Conservation (phyloP, 2,113 vertebrate species). For the Cisticola juncidis region DNA sequence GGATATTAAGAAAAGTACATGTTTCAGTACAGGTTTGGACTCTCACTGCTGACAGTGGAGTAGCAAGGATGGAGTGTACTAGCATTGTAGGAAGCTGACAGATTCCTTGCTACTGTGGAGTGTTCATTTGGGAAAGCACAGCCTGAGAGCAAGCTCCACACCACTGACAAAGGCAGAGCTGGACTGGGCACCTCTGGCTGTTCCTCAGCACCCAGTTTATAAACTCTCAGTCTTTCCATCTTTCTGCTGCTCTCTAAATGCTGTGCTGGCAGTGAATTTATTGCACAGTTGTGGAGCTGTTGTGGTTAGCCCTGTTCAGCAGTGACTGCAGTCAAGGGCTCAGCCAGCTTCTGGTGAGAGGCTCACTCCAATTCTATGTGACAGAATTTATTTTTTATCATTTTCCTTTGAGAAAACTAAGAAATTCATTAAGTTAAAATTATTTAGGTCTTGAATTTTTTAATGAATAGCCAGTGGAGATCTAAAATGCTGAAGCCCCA, state of each 20-base stretch:
- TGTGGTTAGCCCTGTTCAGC: neutral
- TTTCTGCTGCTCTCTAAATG: neutral
- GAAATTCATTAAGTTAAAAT: neutral
- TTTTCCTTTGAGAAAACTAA: neutral
- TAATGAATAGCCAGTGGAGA: neutral
- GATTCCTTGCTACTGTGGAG: neutral
- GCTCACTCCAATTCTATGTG: neutral
- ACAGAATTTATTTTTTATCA: neutral
- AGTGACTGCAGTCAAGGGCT: neutral
- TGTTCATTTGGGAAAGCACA: neutral
- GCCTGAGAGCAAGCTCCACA: neutral
- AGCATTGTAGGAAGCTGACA: neutral
- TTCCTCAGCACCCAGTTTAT: neutral
- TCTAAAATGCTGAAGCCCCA: neutral
- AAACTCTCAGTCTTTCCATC: neutral
- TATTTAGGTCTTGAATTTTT: neutral
- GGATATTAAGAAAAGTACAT: neutral
- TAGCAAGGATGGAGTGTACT: neutral
- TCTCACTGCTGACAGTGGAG: neutral
- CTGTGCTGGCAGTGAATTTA: neutral
- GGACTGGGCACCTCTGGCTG: neutral
- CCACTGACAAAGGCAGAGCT: neutral
- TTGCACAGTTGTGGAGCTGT: neutral
- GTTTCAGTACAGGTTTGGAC: neutral
- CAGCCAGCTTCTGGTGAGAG: neutral